Percentiles rank a stretch among this genome's conserved stretches.
Evolutionary conservation across 2,797 vertebrate species (phyloP).

Genomic region (Thripadectes ignobilis): DNA sequence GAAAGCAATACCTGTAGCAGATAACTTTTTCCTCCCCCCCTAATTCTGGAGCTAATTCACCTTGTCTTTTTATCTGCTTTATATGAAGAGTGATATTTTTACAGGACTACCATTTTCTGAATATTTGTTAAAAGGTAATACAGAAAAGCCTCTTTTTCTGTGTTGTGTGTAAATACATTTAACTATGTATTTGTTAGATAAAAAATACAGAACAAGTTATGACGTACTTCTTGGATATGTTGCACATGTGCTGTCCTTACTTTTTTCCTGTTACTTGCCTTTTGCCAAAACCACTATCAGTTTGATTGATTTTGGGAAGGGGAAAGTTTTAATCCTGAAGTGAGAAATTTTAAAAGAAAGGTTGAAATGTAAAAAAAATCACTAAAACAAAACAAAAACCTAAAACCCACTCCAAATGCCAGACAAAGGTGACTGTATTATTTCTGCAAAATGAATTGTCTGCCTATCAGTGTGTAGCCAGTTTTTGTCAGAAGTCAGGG

Average conservation of each 20-base stretch:
- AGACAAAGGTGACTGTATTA: not conserved
- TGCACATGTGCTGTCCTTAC: not conserved
- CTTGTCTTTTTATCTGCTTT: not conserved
- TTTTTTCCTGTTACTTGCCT: not conserved
- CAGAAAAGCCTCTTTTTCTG: not conserved
- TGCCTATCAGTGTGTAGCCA: not conserved
- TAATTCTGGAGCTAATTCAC: not conserved
- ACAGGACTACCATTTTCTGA: not conserved
- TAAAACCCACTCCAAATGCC: not conserved
- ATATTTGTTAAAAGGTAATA: not conserved
- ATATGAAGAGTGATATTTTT: not conserved
- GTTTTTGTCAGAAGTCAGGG: not conserved
- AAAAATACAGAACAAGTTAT: not conserved
- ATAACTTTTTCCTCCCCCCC: not conserved
- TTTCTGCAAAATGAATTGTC: not conserved
- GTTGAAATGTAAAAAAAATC: not conserved
- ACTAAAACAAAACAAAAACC: not conserved
- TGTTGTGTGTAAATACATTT: too few species aligned
- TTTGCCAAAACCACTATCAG: slow-evolving; percentile 7
- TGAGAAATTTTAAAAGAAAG: not conserved
- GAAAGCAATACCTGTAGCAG: not conserved
- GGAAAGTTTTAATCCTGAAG: slow-evolving; percentile 1
- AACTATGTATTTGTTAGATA: not conserved
- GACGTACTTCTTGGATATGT: not conserved
- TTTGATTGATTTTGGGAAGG: slow-evolving; percentile 39